Percentiles rank a stretch among this genome's conserved stretches.
Conservation (phyloP, 2,797 vertebrate species). For the Xyrichtys novacula region DNA sequence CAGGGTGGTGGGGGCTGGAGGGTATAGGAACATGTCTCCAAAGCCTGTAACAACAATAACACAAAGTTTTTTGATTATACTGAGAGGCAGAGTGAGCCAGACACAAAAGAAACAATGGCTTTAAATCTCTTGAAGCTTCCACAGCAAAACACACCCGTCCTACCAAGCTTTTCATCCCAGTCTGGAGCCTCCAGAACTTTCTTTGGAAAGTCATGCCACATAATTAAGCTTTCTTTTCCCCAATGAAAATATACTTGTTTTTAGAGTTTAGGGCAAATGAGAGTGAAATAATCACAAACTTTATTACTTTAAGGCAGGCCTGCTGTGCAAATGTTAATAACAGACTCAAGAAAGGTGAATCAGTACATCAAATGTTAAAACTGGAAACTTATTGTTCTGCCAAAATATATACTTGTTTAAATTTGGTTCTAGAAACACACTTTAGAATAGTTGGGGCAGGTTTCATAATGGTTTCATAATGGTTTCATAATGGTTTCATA, state of each 20-base stretch:
- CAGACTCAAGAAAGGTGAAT: no score
- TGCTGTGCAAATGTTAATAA: no score
- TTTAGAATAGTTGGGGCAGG: no score
- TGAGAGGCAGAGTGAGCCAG: slow-evolving; percentile 23
- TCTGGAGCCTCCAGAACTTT: slow-evolving; percentile 1
- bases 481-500: no score
- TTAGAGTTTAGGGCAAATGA: not conserved
- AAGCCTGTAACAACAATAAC: slow-evolving; percentile 39
- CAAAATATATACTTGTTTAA: no score
- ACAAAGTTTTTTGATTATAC: slow-evolving; percentile 41
- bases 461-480: no score
- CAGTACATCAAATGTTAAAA: no score
- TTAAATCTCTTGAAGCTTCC: slow-evolving; percentile 38
- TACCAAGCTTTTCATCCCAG: slow-evolving; percentile 24
- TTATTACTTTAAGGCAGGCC: no score
- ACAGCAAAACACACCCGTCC: slow-evolving; percentile 18
- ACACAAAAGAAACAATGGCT: slow-evolving; percentile 42
- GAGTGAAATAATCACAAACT: not conserved
- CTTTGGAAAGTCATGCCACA: slow-evolving; percentile 15
- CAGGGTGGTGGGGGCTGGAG: not conserved
- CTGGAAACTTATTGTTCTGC: no score
- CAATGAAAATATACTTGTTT: not conserved
- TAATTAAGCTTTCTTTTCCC: not conserved
- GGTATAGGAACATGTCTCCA: slow-evolving; percentile 19
- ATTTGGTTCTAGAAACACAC: no score